phyloP scores from a whole-genome alignment of 2,113 vertebrate genomes.

The Eulemur macaco region DNA sequence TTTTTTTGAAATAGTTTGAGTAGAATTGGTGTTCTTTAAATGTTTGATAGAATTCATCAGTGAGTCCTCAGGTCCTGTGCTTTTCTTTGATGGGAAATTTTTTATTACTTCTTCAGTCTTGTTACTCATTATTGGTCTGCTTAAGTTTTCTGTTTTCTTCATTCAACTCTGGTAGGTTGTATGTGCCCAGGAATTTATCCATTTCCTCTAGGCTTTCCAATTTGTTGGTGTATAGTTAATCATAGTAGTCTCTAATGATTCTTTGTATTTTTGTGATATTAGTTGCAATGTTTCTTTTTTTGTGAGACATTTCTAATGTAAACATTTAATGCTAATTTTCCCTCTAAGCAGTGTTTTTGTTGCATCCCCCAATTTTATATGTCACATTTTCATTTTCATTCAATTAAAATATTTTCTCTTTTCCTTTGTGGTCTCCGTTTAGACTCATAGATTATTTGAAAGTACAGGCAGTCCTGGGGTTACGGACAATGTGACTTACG shows the following conservation, averaged over 20 bases:
- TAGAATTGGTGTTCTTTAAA: not conserved
- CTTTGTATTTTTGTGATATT: not conserved
- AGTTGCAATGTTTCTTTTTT: not conserved
- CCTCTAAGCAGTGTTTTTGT: not conserved
- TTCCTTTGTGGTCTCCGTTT: not conserved
- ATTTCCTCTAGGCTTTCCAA: not conserved
- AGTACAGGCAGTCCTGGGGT: not conserved
- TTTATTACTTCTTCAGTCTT: not conserved
- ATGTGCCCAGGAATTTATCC: not conserved
- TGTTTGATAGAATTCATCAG: not conserved
- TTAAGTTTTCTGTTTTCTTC: not conserved
- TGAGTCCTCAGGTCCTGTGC: not conserved
- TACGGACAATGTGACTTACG: too few relatives aligned
- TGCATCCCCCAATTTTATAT: not conserved
- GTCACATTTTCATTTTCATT: not conserved
- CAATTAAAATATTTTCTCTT: not conserved
- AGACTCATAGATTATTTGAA: not conserved
- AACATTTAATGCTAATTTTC: not conserved
- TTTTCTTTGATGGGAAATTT: not conserved
- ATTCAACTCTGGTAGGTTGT: not conserved
- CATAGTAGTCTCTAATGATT: not conserved
- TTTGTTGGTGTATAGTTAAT: not conserved
- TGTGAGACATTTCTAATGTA: not conserved
- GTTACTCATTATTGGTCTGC: not conserved
- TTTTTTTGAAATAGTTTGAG: not conserved